phyloP scores from a whole-genome alignment of 2,113 vertebrate species.

The Apteryx owenii region DNA sequence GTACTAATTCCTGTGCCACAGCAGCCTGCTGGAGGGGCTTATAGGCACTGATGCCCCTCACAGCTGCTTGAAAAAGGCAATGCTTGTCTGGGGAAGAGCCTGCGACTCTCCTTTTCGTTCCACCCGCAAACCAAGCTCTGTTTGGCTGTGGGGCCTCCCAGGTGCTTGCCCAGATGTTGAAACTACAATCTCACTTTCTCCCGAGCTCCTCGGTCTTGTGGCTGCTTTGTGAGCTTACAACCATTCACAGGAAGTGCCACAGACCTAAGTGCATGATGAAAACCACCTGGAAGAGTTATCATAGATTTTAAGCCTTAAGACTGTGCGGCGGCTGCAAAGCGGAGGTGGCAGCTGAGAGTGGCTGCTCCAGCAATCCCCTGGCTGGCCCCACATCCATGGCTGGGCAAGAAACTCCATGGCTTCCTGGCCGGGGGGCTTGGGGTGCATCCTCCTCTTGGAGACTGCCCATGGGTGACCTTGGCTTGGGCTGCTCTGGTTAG shows the following conservation, averaged over 20 bases:
- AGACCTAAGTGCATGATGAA: background rate
- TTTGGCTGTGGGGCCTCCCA: too few relatives aligned
- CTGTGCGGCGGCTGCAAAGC: too few relatives aligned
- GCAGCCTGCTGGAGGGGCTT: background rate
- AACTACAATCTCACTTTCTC: background rate
- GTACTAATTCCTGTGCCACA: too few relatives aligned
- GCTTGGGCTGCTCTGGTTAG: background rate
- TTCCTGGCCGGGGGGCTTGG: background rate
- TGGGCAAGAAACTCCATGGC: background rate
- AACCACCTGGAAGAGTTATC: too few relatives aligned
- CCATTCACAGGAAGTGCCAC: background rate
- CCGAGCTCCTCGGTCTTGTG: background rate
- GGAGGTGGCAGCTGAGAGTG: too few relatives aligned
- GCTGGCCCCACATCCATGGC: too few relatives aligned
- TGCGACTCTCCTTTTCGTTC: background rate
- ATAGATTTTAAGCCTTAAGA: too few relatives aligned
- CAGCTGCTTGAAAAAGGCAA: too few relatives aligned
- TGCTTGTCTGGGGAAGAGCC: too few relatives aligned
- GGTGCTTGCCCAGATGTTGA: background rate
- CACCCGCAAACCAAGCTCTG: background rate
- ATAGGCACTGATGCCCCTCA: too few relatives aligned
- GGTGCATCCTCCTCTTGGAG: background rate
- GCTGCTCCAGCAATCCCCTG: too few relatives aligned
- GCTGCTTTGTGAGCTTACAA: background rate
- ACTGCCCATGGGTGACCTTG: background rate